These are phyloP conservation scores for Bursaphelenchus okinawaensis DNA, from an alignment of 2,888 invertebrate genomes.

Conservation along the genomic window DNA sequence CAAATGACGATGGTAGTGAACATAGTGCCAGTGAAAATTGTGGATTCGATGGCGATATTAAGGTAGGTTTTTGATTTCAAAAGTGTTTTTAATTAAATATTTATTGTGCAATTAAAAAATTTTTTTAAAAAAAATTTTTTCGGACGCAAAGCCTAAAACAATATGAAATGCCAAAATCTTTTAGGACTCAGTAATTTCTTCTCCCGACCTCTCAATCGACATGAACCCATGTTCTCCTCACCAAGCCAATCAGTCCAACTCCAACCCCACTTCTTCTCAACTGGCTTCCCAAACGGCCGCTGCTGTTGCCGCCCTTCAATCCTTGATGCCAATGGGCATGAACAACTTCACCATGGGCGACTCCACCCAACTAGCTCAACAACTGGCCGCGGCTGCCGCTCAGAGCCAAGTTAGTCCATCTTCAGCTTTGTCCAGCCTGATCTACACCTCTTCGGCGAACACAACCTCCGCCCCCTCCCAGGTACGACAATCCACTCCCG, in stretches of 20 bases:
- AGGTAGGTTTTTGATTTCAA: not conserved
- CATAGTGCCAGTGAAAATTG: slow-evolving; percentile 42
- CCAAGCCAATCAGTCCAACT: not conserved
- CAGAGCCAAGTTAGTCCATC: slow-evolving; percentile 2
- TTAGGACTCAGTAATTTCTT: slow-evolving; percentile 44
- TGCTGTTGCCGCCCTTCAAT: slow-evolving; percentile 4
- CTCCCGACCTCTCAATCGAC: slow-evolving; percentile 38
- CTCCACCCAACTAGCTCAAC: not conserved
- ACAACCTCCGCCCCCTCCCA: not conserved
- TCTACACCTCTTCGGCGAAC: not conserved
- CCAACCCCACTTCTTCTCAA: not conserved
- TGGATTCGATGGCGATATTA: slow-evolving; percentile 15
- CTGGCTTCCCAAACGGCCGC: slow-evolving; percentile 16
- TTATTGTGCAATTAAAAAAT: too few species aligned
- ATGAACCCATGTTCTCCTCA: slow-evolving; percentile 34
- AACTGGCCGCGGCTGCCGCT: slow-evolving; percentile 14
- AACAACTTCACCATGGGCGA: slow-evolving; percentile 13
- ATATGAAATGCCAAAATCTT: too few species aligned
- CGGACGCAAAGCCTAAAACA: too few species aligned
- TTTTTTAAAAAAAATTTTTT: too few species aligned
- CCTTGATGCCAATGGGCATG: slow-evolving; percentile 7
- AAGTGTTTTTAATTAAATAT: too few species aligned
- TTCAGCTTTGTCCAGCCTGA: not conserved
- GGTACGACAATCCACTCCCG: slow-evolving; percentile 1
- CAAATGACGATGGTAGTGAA: slow-evolving; percentile 48